Conservation (phyloP, 2,888 invertebrate species). For the Tortricodes alternella region DNA sequence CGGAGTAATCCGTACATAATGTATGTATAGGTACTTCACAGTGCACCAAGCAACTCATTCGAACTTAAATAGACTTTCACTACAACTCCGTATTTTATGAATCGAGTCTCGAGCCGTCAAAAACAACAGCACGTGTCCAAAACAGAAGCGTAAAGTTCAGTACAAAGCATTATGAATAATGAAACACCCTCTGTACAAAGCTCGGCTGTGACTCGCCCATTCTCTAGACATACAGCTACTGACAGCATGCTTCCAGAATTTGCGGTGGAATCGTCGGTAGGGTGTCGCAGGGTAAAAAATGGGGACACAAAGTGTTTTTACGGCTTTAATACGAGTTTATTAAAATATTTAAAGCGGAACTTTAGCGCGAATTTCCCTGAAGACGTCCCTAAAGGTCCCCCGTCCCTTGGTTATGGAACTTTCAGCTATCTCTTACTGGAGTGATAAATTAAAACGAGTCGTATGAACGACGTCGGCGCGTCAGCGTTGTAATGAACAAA, state of each 20-base stretch:
- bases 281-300: constrained; percentile 67
- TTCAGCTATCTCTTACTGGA: constrained; percentile 59
- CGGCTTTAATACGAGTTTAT: constrained; percentile 80
- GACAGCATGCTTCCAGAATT: constrained; percentile 43
- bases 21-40: too few species aligned
- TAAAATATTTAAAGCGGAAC: constrained; percentile 81
- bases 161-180: constrained; percentile 81
- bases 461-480: constrained; percentile 53
- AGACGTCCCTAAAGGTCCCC: constrained; percentile 70
- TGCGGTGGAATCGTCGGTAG: constrained; percentile 50
- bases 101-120: constrained; percentile 55
- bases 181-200: constrained; percentile 68
- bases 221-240: constrained; percentile 31
- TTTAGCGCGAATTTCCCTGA: constrained; percentile 78
- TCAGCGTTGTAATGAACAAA: constrained; percentile 29
- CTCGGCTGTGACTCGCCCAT: constrained; percentile 39
- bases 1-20: too few species aligned
- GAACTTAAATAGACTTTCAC: constrained; percentile 30
- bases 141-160: constrained; percentile 61
- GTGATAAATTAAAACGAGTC: constrained; percentile 74
- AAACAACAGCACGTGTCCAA: constrained; percentile 64
- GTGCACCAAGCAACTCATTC: constrained; percentile 32
- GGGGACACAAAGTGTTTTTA: constrained; percentile 78
- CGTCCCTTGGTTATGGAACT: constrained; percentile 59
- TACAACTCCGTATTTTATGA: constrained; percentile 33